Conservation (phyloP, 2,113 vertebrate species). For the Sylvilagus bachmani region DNA sequence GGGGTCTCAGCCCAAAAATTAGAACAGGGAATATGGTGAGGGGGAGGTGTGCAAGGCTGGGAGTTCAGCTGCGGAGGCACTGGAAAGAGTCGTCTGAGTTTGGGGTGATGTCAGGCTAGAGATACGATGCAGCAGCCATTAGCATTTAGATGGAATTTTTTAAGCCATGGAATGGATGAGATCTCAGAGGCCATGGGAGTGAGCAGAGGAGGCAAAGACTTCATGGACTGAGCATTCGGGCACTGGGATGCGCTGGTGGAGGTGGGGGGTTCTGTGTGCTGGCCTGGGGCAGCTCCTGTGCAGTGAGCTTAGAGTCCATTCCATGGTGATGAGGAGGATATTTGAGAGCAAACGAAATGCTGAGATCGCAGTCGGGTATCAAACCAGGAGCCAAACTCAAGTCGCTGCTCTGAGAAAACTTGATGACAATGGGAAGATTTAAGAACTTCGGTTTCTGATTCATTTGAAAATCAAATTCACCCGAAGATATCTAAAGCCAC, state of each 20-base stretch:
- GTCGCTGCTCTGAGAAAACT: constrained; percentile 21
- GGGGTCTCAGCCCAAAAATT: neutral
- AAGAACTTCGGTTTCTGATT: constrained; percentile 45
- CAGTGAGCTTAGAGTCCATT: neutral
- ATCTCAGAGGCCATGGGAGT: neutral
- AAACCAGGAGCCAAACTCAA: neutral
- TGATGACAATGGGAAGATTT: constrained; percentile 55
- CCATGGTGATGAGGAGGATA: neutral
- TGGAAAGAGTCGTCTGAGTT: neutral
- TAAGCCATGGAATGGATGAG: neutral
- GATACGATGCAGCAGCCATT: neutral
- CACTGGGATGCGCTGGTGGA: neutral
- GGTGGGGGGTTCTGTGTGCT: neutral
- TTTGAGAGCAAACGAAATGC: neutral
- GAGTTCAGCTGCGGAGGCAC: neutral
- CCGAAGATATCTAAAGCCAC: constrained; percentile 41
- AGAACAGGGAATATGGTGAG: too few relatives aligned
- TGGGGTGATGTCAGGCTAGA: neutral
- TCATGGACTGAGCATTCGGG: neutral
- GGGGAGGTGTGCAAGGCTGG: fast-evolving
- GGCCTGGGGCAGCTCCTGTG: neutral
- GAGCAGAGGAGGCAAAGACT: neutral
- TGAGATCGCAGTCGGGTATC: neutral
- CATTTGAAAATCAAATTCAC: constrained; percentile 65
- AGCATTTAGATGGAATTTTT: constrained; percentile 61